Percentiles rank a stretch among this genome's conserved stretches.
These are phyloP conservation scores for Pempheris klunzingeri DNA, from an alignment of 2,797 vertebrate genomes.

Conservation along the genomic window DNA sequence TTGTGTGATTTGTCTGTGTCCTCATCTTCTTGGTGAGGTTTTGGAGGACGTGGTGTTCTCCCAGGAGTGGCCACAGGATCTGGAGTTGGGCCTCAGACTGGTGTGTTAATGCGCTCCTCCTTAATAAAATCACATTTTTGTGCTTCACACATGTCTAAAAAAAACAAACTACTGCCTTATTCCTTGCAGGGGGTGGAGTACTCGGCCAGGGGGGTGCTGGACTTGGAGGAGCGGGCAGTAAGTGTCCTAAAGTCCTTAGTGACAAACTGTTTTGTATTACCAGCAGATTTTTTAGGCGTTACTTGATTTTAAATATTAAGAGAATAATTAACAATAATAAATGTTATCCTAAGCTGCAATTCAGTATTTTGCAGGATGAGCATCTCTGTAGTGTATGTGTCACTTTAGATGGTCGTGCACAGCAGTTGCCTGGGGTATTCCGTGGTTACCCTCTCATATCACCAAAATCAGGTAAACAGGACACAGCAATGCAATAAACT, in stretches of 20 bases:
- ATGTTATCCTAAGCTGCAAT: background rate
- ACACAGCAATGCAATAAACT: background rate
- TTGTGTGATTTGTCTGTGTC: constrained; percentile 2
- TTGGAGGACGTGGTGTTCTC: constrained; percentile 89
- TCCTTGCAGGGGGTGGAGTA: constrained; percentile 67
- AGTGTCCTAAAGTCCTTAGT: constrained; percentile 28
- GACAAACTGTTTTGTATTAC: constrained; percentile 2
- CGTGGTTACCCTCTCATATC: constrained; percentile 96
- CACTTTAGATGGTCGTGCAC: constrained; percentile 88
- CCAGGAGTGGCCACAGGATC: constrained; percentile 93
- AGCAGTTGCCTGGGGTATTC: constrained; percentile 91
- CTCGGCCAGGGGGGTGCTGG: constrained; percentile 81
- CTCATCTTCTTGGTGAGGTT: constrained; percentile 68
- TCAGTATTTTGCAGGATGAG: constrained; percentile 5
- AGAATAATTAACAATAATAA: background rate
- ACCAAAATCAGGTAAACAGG: constrained; percentile 92
- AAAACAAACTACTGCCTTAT: constrained; percentile 15
- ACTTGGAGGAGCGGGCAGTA: constrained; percentile 67
- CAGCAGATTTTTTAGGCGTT: background rate
- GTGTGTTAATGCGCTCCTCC: constrained; percentile 72
- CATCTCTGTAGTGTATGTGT: constrained; percentile 50
- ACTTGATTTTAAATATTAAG: constrained; percentile 6
- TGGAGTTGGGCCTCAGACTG: constrained; percentile 92
- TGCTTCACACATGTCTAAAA: background rate
- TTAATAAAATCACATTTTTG: constrained; percentile 11